A percentile compares a stretch with the other conserved stretches of the same genome.
Evolutionary conservation across 2,888 invertebrate species (phyloP).

Genomic region (Microctonus hyperodae): DNA sequence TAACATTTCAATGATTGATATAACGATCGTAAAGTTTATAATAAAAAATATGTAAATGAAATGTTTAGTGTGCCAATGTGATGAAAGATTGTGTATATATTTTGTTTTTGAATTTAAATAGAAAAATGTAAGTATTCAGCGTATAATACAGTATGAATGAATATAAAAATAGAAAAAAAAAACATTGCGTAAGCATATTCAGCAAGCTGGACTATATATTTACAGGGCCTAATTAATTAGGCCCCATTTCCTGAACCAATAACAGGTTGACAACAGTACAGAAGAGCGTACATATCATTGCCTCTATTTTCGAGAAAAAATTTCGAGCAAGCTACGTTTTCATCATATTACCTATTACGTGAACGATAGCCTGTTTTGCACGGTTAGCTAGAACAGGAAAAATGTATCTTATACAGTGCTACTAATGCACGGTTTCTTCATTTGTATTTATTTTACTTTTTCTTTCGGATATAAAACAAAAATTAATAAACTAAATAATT

Average conservation of each 20-base stretch:
- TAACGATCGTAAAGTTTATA: neutral
- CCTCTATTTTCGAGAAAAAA: constrained; percentile 31
- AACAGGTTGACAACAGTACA: neutral
- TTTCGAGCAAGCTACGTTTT: constrained; percentile 46
- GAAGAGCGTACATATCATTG: neutral
- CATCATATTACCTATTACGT: constrained; percentile 62
- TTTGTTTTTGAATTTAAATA: neutral
- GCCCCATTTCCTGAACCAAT: neutral
- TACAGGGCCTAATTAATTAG: neutral
- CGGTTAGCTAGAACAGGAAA: constrained; percentile 62
- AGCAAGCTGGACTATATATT: neutral
- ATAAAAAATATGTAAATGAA: neutral
- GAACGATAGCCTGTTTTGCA: constrained; percentile 62
- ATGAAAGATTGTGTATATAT: neutral
- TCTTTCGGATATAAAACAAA: neutral
- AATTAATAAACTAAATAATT: neutral
- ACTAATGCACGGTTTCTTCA: constrained; percentile 27
- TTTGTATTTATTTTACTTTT: neutral
- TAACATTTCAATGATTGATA: too few species aligned
- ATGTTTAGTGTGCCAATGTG: neutral
- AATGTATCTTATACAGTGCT: constrained; percentile 46
- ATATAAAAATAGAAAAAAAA: neutral
- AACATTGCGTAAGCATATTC: constrained; percentile 8
- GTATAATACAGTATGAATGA: neutral
- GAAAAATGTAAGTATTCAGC: neutral